Conservation (phyloP, 2,797 vertebrate species). For the Phalanger gymnotis region DNA sequence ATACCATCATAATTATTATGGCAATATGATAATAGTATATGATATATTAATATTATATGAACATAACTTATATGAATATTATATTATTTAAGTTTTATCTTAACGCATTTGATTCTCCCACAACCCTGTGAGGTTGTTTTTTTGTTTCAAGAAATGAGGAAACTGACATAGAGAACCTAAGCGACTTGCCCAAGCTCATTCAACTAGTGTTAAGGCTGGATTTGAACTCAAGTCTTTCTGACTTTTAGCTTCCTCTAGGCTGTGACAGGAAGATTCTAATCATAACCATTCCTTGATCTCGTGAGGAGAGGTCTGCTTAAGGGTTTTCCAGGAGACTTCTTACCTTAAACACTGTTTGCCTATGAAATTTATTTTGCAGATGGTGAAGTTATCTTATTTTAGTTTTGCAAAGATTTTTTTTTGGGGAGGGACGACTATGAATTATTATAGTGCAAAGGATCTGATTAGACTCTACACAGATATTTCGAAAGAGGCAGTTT, state of each 20-base stretch:
- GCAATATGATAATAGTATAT: too few species aligned
- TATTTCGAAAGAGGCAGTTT: slow-evolving; percentile 42
- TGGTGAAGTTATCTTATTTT: slow-evolving; percentile 58
- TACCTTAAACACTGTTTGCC: slow-evolving; percentile 61
- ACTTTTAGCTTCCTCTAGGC: neutral
- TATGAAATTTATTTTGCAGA: slow-evolving; percentile 50
- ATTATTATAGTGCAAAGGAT: slow-evolving; percentile 43
- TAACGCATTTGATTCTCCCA: neutral
- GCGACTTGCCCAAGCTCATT: neutral
- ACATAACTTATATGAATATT: too few species aligned
- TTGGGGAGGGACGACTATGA: neutral
- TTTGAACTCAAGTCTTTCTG: neutral
- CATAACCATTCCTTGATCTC: slow-evolving; percentile 44
- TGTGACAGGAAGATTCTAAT: slow-evolving; percentile 47
- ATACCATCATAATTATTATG: too few species aligned
- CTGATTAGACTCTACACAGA: slow-evolving; percentile 51
- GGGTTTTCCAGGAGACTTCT: slow-evolving; percentile 67
- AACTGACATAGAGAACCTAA: neutral
- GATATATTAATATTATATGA: too few species aligned
- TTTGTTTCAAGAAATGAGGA: neutral
- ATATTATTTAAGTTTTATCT: neutral
- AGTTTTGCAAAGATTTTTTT: slow-evolving; percentile 20
- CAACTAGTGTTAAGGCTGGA: neutral
- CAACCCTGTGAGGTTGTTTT: neutral
- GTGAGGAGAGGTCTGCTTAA: slow-evolving; percentile 40